Base-by-base conservation (phyloP, 2,797 vertebrate species). In the Takifugu ocellatus region DNA sequence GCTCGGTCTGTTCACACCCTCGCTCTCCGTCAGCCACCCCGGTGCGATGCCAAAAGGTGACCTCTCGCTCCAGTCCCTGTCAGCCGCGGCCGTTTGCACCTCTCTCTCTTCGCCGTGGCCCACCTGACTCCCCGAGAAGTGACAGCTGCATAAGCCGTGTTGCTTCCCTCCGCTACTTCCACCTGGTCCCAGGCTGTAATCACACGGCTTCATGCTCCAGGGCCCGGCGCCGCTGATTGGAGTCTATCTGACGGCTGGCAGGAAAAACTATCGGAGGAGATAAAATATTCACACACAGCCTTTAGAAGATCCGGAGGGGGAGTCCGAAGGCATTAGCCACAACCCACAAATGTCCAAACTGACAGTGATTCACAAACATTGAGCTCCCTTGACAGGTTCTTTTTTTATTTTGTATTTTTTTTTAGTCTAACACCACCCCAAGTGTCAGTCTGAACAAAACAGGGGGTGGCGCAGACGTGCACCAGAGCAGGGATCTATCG, bases 201-300 rank as follows among this genome's bases (percentile, higher is more conserved):
- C 84, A 84, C 84, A 86, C 80, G 78, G 77, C 78, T 83, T 84
- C 78, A 86, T 84, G 85, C 84, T 88, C 80, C 80, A 82, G 75
- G 82, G 84, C 84, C 68, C 70, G 31, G 27, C 33, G 12, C 62
- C 57, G 70, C 82, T 89, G 88, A 90, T 89, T 88, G 84, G 86
- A 88, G 85, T 66, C 82, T 84, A 83, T 87, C 85, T 88, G 88
- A 87, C 74, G 83, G 78, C 86, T 85, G 87, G 84, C 80, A 77
- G 82, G 79, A 72, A 84, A 86, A 85, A 87, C 85, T 86, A 87
- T 87, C 74, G 71, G 74, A 83, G 84, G 78, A 75, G 77, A 85
- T 88, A 84, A 88, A 88, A 90, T 86, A 90, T 89, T 88, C 86
- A 85, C 87, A 87, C 83, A 81, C 78, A 75, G 81, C 80, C 82